Percentiles rank a stretch among this genome's conserved stretches.
Evolutionary conservation across 2,113 vertebrate genomes (phyloP).

Genomic region (Setophaga coronata): DNA sequence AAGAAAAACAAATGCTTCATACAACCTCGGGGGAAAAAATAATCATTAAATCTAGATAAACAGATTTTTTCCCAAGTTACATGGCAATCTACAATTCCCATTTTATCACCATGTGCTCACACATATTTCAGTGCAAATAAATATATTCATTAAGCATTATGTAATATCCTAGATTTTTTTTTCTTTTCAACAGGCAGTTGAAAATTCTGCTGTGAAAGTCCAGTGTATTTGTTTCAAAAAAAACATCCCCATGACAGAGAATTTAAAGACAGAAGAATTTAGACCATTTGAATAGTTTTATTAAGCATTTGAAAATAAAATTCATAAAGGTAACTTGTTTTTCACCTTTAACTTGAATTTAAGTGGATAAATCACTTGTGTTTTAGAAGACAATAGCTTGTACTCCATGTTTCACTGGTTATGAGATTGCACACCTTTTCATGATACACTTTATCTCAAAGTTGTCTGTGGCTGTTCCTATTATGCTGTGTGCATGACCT

Average conservation of each 20-base stretch:
- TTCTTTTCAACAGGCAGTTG: not conserved
- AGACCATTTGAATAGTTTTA: not conserved
- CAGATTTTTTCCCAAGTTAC: not conserved
- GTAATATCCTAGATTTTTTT: not conserved
- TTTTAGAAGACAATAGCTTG: slow-evolving; percentile 75
- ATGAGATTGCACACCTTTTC: slow-evolving; percentile 73
- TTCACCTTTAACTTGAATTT: slow-evolving; percentile 42
- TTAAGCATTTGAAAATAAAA: not conserved
- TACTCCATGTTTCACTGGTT: slow-evolving; percentile 69
- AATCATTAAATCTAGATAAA: not conserved
- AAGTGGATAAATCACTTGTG: slow-evolving; percentile 74
- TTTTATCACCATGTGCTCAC: not conserved
- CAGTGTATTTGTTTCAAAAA: not conserved
- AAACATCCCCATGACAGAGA: not conserved
- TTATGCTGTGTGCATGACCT: slow-evolving; percentile 91
- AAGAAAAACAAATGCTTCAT: not conserved
- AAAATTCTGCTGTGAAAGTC: not conserved
- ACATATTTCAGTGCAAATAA: not conserved
- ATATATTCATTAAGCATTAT: not conserved
- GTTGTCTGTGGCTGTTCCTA: slow-evolving; percentile 89
- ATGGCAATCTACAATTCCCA: not conserved
- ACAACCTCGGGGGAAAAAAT: not conserved
- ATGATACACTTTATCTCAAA: slow-evolving; percentile 78
- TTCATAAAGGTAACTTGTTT: slow-evolving; percentile 29
- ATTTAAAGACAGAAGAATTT: not conserved